Percentiles rank a stretch among this genome's conserved stretches.
These are phyloP conservation scores for Alligator mississippiensis DNA, from an alignment of 2,113 vertebrate species.

Conservation along the genomic window DNA sequence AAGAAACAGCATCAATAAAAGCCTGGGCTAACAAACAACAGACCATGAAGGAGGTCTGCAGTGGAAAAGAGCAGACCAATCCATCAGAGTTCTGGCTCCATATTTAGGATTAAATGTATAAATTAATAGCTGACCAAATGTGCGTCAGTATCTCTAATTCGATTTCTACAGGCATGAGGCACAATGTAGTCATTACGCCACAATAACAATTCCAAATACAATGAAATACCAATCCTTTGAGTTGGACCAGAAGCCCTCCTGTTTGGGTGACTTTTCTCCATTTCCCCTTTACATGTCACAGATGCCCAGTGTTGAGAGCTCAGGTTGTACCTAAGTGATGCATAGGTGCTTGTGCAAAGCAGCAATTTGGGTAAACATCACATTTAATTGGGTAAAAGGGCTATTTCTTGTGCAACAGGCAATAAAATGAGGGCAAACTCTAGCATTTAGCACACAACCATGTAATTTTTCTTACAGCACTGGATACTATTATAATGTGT, in stretches of 20 bases:
- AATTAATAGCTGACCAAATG: neutral
- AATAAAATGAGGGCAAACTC: neutral
- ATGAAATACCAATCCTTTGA: neutral
- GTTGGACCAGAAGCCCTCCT: neutral
- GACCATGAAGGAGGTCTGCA: neutral
- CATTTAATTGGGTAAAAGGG: neutral
- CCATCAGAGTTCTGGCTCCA: constrained; percentile 58
- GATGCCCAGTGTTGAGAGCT: neutral
- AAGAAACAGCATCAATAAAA: neutral
- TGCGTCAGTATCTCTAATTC: constrained; percentile 37
- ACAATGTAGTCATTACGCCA: neutral
- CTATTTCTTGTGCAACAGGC: neutral
- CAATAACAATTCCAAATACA: neutral
- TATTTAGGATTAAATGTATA: neutral
- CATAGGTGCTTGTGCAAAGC: neutral
- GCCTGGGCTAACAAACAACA: neutral
- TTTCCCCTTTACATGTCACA: neutral
- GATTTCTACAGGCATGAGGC: neutral
- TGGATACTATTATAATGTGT: neutral
- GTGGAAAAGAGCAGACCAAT: constrained; percentile 45
- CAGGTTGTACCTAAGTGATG: rapidly evolving
- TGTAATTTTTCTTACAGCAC: neutral
- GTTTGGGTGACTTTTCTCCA: neutral
- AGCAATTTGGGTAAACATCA: rapidly evolving
- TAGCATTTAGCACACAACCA: rapidly evolving